These are phyloP conservation scores for Rhinoraja longicauda DNA, from an alignment of 2,797 vertebrate genomes.

Conservation along the genomic window DNA sequence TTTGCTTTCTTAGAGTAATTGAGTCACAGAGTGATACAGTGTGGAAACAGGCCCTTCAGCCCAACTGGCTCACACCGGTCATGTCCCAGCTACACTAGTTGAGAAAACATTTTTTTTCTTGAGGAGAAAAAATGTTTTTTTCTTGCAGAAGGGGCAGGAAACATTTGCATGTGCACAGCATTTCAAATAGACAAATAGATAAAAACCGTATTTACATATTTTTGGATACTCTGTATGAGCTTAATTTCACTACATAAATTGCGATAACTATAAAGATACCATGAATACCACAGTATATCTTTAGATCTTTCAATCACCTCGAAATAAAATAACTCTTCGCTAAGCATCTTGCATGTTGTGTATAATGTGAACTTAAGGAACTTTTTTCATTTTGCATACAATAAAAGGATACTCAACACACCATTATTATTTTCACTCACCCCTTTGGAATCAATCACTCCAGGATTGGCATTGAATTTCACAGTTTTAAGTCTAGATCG, in stretches of 20 bases:
- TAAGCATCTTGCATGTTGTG: neutral
- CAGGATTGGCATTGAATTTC: constrained; percentile 90
- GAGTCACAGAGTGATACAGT: no score
- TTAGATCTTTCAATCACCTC: constrained; percentile 32
- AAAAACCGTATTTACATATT: neutral
- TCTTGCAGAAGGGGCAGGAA: neutral
- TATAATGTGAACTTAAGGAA: neutral
- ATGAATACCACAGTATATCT: neutral
- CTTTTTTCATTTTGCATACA: neutral
- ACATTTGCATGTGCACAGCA: neutral
- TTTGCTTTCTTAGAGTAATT: no score
- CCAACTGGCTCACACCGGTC: no score
- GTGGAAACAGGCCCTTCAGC: no score
- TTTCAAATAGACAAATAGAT: neutral
- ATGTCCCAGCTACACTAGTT: no score
- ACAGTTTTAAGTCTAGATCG: constrained; percentile 90
- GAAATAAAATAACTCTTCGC: constrained; percentile 40
- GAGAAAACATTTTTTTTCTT: neutral
- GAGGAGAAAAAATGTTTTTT: neutral
- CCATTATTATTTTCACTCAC: constrained; percentile 60
- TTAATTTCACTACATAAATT: constrained; percentile 38
- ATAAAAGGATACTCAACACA: neutral
- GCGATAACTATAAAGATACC: constrained; percentile 19
- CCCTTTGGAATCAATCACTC: constrained; percentile 88
- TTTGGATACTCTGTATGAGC: neutral